A percentile compares a stretch with the other conserved stretches of the same genome.
phyloP scores from a whole-genome alignment of 2,797 vertebrate genomes.

The Octomys mimax region DNA sequence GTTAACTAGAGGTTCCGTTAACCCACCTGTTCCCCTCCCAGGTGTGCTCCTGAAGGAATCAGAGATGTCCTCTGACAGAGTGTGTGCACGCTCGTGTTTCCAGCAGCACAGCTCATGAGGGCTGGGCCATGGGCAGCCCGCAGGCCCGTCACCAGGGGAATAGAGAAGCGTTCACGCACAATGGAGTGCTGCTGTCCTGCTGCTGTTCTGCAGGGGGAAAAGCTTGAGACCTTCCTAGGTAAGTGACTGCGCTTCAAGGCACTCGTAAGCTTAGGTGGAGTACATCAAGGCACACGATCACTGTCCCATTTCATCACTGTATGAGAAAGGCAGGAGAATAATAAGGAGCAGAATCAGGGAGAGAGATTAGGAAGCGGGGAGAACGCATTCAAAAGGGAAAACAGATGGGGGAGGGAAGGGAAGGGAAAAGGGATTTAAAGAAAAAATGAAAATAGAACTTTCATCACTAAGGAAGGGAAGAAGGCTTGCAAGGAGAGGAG shows the following conservation, averaged over 20 bases:
- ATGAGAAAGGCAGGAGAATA: not conserved
- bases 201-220: too few relatives aligned
- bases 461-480: not conserved
- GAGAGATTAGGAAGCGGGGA: not conserved
- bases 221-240: not conserved
- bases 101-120: not conserved
- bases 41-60: not conserved
- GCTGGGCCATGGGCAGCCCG: not conserved
- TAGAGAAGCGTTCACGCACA: not conserved
- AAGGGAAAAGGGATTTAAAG: not conserved
- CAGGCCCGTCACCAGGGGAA: not conserved
- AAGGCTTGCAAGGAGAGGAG: not conserved
- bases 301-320: not conserved
- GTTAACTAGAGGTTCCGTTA: not conserved
- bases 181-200: too few relatives aligned
- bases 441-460: not conserved
- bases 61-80: not conserved
- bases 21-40: not conserved
- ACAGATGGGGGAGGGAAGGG: not conserved
- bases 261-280: too few relatives aligned
- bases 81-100: not conserved
- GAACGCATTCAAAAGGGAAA: not conserved
- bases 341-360: not conserved
- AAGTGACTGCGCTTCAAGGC: not conserved
- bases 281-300: not conserved